phyloP scores from a whole-genome alignment of 2,113 vertebrate species.

The Phrynocephalus versicolor region DNA sequence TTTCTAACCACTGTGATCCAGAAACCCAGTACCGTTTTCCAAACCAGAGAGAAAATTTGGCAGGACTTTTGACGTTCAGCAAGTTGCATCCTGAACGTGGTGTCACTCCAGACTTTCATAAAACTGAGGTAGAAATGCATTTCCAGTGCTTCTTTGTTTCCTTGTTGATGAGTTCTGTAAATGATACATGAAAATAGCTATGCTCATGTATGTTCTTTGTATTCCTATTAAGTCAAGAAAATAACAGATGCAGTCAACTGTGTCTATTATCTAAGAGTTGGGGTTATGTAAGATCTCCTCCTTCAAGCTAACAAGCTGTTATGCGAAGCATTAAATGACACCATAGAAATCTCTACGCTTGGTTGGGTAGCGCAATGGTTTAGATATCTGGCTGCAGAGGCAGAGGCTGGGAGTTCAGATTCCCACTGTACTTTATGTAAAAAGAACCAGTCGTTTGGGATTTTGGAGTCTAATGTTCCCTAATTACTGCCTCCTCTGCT shows the following conservation, averaged over 20 bases:
- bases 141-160: background rate
- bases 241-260: background rate
- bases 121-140: background rate
- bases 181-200: background rate
- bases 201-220: background rate
- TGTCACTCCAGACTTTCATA: background rate
- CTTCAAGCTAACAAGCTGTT: background rate
- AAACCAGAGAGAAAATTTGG: background rate
- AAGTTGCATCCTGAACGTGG: background rate
- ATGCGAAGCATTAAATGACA: background rate
- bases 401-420: no score
- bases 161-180: background rate
- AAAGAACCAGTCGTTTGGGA: no score
- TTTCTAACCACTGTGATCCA: no score
- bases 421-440: no score
- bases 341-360: no score
- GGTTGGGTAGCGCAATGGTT: no score
- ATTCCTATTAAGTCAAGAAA: background rate
- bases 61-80: background rate
- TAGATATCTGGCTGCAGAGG: no score
- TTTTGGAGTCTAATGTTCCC: no score
- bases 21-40: background rate
- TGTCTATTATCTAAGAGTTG: background rate
- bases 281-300: background rate
- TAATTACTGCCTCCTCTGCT: no score